phyloP scores from a whole-genome alignment of 2,797 vertebrate genomes.

The Macropus fuliginosus region DNA sequence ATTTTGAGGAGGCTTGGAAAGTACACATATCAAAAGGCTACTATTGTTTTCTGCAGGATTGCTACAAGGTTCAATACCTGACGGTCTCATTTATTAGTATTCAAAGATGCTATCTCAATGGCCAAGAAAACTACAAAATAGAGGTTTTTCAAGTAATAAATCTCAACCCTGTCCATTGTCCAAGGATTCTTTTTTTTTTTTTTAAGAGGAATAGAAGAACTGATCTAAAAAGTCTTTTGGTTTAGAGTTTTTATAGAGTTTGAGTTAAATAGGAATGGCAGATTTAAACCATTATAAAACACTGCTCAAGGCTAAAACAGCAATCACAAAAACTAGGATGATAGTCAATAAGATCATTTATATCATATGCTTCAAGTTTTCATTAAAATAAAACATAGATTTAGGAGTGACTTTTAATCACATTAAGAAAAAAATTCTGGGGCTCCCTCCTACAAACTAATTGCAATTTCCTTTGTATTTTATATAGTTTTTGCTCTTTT shows the following conservation, averaged over 20 bases:
- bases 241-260: conserved; percentile 37
- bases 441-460: not conserved
- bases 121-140: not conserved
- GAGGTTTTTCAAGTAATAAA: not conserved
- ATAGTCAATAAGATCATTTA: not conserved
- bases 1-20: conserved; percentile 43
- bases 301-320: conserved; percentile 51
- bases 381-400: conserved; percentile 16
- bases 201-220: conserved; percentile 18
- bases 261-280: conserved; percentile 56
- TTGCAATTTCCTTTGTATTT: conserved; percentile 17
- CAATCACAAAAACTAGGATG: not conserved
- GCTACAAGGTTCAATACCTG: not conserved
- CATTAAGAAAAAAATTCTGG: not conserved
- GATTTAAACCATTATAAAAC: conserved; percentile 56
- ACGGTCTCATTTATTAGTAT: conserved; percentile 24
- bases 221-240: conserved; percentile 24
- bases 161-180: not conserved
- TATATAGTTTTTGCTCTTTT: conserved; percentile 10
- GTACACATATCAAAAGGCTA: not conserved
- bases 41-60: conserved; percentile 4
- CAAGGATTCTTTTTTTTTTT: not conserved
- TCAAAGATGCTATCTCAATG: not conserved
- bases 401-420: conserved; percentile 16
- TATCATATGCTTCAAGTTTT: conserved; percentile 12